Conservation (phyloP, 2,113 vertebrate species). For the Craseonycteris thonglongyai region DNA sequence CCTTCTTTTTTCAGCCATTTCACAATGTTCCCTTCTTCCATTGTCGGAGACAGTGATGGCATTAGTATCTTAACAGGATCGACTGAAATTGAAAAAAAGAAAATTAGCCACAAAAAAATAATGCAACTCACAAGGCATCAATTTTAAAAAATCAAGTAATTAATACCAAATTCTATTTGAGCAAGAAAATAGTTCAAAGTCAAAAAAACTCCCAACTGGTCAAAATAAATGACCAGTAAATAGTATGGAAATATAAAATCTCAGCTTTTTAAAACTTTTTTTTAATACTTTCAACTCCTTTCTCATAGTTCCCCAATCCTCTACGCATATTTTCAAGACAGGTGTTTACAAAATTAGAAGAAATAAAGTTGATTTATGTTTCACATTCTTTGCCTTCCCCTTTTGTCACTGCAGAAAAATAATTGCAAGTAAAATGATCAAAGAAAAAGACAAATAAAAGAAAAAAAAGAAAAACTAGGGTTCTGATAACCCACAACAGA, state of each 20-base stretch:
- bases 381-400: neutral
- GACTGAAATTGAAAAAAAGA: slow-evolving; percentile 77
- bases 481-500: neutral
- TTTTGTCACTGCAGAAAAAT: neutral
- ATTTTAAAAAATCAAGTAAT: neutral
- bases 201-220: neutral
- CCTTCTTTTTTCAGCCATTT: slow-evolving; percentile 99
- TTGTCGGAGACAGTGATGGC: slow-evolving; percentile 98
- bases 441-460: neutral
- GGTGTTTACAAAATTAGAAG: neutral
- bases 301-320: neutral
- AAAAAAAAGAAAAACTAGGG: neutral
- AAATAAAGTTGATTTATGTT: neutral
- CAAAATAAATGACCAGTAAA: neutral
- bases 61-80: slow-evolving; percentile 89
- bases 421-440: slow-evolving; percentile 4
- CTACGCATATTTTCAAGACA: neutral
- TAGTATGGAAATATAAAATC: neutral
- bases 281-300: neutral
- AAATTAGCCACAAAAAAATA: slow-evolving; percentile 7
- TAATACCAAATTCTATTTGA: neutral
- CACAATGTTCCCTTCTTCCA: slow-evolving; percentile 96
- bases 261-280: neutral
- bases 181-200: neutral
- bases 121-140: neutral